Conservation (phyloP, 2,888 invertebrate species). For the Mimachlamys varia region DNA sequence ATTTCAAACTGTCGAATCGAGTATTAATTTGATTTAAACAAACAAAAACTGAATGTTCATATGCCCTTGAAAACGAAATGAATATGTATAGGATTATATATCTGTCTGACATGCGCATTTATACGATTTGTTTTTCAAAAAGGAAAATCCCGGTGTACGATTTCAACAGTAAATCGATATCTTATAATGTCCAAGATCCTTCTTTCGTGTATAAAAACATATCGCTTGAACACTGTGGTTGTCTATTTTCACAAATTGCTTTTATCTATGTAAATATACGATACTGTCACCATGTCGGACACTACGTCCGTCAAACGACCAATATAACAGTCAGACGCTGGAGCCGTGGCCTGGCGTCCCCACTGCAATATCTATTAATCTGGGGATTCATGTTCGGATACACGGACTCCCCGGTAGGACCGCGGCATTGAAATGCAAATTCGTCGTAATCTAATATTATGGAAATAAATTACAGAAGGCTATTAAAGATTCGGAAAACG, state of each 20-base stretch:
- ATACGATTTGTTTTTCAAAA: background rate
- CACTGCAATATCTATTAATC: background rate
- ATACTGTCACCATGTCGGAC: background rate
- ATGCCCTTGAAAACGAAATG: too few species aligned
- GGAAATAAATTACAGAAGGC: conserved; percentile 17
- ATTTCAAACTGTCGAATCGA: too few species aligned
- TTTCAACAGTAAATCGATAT: background rate
- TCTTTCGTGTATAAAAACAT: background rate
- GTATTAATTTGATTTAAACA: too few species aligned
- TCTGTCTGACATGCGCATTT: background rate
- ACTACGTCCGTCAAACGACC: background rate
- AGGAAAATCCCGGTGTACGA: too few species aligned
- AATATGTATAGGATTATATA: background rate
- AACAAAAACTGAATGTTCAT: too few species aligned
- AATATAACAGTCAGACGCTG: background rate
- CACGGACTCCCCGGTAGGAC: background rate
- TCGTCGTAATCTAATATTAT: conserved; percentile 13
- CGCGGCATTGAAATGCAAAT: background rate
- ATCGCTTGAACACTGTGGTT: background rate
- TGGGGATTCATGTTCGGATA: background rate
- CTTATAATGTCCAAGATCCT: background rate
- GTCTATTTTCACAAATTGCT: background rate
- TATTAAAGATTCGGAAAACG: background rate
- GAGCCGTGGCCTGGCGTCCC: background rate
- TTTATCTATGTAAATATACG: background rate